Conservation (phyloP, 2,113 vertebrate genomes). For the Hemiscyllium ocellatum region DNA sequence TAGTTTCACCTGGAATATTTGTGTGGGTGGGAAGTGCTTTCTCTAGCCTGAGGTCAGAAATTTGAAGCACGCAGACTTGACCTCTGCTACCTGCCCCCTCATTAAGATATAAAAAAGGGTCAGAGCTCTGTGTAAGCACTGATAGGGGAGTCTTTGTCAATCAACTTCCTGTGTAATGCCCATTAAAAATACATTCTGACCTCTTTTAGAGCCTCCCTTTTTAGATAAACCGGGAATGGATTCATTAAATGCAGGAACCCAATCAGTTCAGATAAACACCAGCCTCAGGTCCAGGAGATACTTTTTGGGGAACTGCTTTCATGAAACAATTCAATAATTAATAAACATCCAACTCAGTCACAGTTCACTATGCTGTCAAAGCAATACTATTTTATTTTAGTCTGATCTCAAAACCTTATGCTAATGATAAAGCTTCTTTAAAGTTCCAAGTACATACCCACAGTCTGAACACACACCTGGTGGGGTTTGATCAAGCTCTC, state of each 20-base stretch:
- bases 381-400: background rate
- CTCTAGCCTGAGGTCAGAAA: conserved; percentile 14
- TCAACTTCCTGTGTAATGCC: background rate
- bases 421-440: background rate
- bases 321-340: background rate
- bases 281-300: background rate
- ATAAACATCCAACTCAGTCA: background rate
- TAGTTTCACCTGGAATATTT: background rate
- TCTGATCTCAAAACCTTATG: background rate
- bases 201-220: conserved; percentile 9
- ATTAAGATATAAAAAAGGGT: conserved; percentile 34
- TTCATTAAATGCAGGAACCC: background rate
- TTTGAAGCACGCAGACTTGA: background rate
- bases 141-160: conserved; percentile 26
- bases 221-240: background rate
- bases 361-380: background rate
- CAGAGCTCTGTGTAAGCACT: conserved; percentile 28
- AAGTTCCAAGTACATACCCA: background rate
- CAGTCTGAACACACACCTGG: background rate
- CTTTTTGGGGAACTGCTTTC: background rate
- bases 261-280: background rate
- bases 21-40: conserved; percentile 8
- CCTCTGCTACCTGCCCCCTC: conserved; percentile 14
- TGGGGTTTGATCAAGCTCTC: background rate
- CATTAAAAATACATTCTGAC: conserved; percentile 4